phyloP scores from a whole-genome alignment of 2,113 vertebrate species.

The Taurulus bubalis region DNA sequence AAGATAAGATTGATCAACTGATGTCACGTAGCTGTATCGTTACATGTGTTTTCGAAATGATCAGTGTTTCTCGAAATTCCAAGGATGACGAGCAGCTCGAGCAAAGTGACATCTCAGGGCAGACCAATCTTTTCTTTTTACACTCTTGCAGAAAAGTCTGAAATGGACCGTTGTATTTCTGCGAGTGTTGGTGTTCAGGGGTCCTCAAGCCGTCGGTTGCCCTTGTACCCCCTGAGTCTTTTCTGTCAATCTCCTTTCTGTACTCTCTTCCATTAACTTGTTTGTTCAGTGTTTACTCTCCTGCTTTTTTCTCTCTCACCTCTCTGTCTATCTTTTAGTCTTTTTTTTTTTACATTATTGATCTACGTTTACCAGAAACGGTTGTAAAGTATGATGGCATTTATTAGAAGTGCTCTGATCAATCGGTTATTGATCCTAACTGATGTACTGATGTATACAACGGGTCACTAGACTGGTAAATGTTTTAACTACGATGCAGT shows the following conservation, averaged over 20 bases:
- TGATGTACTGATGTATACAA: too few relatives aligned
- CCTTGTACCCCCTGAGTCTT: conserved; percentile 46
- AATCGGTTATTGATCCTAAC: not conserved
- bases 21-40: not conserved
- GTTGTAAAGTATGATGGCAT: not conserved
- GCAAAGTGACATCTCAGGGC: not conserved
- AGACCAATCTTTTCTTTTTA: not conserved
- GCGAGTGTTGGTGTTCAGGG: conserved; percentile 45
- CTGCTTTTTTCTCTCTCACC: conserved; percentile 15
- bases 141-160: not conserved
- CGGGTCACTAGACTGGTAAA: too few relatives aligned
- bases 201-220: conserved; percentile 54
- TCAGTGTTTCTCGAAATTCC: not conserved
- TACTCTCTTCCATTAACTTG: conserved; percentile 5
- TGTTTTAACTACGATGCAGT: not conserved
- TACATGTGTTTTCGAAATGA: not conserved
- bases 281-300: not conserved
- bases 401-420: not conserved
- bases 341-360: not conserved
- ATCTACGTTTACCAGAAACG: not conserved
- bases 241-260: conserved; percentile 42
- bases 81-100: not conserved
- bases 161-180: not conserved
- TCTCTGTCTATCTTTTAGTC: conserved; percentile 2
- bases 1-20: not conserved